These are phyloP conservation scores for Scrobipalpa costella DNA, from an alignment of 2,888 invertebrate genomes.

Conservation along the genomic window DNA sequence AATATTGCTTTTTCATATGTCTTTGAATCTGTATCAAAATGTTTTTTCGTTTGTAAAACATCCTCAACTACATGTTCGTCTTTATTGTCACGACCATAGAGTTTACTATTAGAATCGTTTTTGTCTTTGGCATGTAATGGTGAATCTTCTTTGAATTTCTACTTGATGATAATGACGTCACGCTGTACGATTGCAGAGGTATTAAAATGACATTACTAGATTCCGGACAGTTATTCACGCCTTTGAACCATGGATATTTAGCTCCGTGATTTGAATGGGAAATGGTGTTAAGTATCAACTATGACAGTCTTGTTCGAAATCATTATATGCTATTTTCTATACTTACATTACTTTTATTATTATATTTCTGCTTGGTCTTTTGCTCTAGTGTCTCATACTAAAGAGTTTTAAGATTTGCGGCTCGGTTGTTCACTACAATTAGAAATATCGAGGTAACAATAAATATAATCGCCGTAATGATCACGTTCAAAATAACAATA, in stretches of 20 bases:
- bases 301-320: not conserved
- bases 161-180: constrained; percentile 72
- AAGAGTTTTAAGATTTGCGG: too few relatives aligned
- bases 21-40: constrained; percentile 36
- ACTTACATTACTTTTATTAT: not conserved
- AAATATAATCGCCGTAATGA: too few relatives aligned
- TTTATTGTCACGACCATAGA: constrained; percentile 29
- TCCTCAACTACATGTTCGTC: constrained; percentile 27
- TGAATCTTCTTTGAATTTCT: constrained; percentile 31
- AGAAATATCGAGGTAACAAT: too few relatives aligned
- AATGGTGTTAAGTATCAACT: not conserved
- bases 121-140: constrained; percentile 23
- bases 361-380: not conserved
- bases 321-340: not conserved
- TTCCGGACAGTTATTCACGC: constrained; percentile 70
- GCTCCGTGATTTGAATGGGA: constrained; percentile 42
- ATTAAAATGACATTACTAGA: constrained; percentile 78
- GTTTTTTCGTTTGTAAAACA: constrained; percentile 22
- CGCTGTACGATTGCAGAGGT: constrained; percentile 60
- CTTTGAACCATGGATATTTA: constrained; percentile 53
- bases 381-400: too few relatives aligned
- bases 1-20: constrained; percentile 44
- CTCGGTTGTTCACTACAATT: too few relatives aligned
- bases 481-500: too few relatives aligned
- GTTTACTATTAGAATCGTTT: constrained; percentile 28